phyloP scores from a whole-genome alignment of 2,888 invertebrate species.

The Parascotia fuliginaria region DNA sequence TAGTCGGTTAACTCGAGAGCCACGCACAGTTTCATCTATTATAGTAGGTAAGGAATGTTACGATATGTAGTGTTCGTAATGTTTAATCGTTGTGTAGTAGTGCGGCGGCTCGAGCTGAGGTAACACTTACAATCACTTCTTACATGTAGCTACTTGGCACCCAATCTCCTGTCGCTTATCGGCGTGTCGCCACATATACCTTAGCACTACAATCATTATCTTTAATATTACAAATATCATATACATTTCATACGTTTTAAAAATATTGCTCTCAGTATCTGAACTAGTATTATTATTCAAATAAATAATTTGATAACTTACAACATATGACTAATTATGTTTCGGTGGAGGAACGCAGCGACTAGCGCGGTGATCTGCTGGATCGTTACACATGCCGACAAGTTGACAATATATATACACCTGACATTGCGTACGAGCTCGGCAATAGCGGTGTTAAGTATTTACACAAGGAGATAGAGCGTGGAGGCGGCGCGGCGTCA shows the following conservation, averaged over 20 bases:
- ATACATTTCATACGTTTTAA: constrained; percentile 57
- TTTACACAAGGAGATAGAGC: constrained; percentile 1
- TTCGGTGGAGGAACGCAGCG: constrained; percentile 22
- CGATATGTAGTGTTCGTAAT: too few species aligned
- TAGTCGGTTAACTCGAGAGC: too few species aligned
- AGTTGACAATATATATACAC: constrained; percentile 25
- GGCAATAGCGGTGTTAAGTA: constrained; percentile 13
- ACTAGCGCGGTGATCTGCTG: constrained; percentile 5
- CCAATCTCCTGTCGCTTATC: constrained; percentile 20
- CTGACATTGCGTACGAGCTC: constrained; percentile 38
- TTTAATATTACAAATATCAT: too few species aligned
- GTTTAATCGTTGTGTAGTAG: too few species aligned
- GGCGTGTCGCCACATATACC: too few species aligned
- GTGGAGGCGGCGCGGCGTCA: too few species aligned
- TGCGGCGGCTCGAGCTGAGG: constrained; percentile 14
- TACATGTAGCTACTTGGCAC: constrained; percentile 52
- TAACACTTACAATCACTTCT: constrained; percentile 46
- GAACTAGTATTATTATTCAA: constrained; percentile 21
- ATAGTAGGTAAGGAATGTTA: too few species aligned
- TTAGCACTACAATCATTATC: too few species aligned
- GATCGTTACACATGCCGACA: constrained; percentile 11
- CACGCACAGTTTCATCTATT: too few species aligned
- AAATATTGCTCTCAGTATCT: constrained; percentile 64
- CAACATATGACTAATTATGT: constrained; percentile 24
- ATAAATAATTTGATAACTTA: constrained; percentile 32